Conservation (phyloP, 2,888 invertebrate genomes). For the Dugesia japonica region DNA sequence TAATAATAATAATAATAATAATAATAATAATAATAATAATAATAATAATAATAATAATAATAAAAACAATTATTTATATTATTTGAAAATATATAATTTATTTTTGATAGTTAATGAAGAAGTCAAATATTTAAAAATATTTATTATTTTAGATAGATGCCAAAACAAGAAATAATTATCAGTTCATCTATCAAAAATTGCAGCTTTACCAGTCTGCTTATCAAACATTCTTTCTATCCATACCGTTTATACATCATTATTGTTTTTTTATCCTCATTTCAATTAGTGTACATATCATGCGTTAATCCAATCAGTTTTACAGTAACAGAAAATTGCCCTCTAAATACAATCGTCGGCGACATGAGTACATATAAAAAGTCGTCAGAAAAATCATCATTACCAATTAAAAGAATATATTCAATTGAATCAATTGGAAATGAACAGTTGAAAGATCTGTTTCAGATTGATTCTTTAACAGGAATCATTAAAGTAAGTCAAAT, state of each 20-base stretch:
- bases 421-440: slow-evolving; percentile 1
- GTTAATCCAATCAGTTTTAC: slow-evolving; percentile 11
- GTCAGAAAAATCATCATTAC: not conserved
- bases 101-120: too few species aligned
- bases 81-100: too few species aligned
- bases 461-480: not conserved
- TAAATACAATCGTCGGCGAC: not conserved
- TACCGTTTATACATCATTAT: not conserved
- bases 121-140: not conserved
- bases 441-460: not conserved
- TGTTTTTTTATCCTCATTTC: not conserved
- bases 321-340: not conserved
- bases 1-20: too few species aligned
- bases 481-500: not conserved
- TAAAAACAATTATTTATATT: too few species aligned
- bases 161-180: not conserved
- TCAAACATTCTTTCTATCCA: not conserved
- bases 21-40: too few species aligned
- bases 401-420: not conserved
- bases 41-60: too few species aligned
- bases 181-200: not conserved
- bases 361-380: not conserved
- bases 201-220: not conserved
- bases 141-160: not conserved
- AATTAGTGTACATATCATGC: slow-evolving; percentile 11